Base-by-base conservation (phyloP, 2,797 vertebrate species). In the Chelmon rostratus region DNA sequence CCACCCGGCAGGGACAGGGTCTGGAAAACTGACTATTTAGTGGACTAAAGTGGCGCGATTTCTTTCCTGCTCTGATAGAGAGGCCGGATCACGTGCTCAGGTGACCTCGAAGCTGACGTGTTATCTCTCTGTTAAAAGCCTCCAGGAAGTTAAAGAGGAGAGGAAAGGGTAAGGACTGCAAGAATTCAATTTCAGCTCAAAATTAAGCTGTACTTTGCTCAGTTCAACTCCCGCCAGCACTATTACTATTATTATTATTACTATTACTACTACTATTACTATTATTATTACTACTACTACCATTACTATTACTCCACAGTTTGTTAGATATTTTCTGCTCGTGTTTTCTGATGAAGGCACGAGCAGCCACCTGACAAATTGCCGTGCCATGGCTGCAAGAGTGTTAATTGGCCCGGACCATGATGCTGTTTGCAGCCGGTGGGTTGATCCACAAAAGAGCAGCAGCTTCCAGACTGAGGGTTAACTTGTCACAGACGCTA, bases 241-340 rank as follows among this genome's bases (percentile, higher is more conserved):
- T 88, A 88, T 63, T 80, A 89, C 62, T 81, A 83, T 42, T 84
- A 89, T 40, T 92, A 86, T 5, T 87, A 92, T 0, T 92, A 93
- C 0, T 93, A 88, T 8, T 84, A 92, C 4, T 90, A 89, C 8
- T 92, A 91, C 1, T 90, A 89, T 0, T 91, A 91, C 25, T 91
- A 92, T 2, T 90, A 93, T 8, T 87, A 89, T 16, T 85, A 85
- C 13, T 86, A 92, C 25, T 89, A 92, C 25, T 91, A 87, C n/a
- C 37, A 83, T 53, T 81, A 82, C 53, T 90, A 81, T 77, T 88
- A 82, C 70, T 80, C 65, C 33, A 23, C 52, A 38, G 19, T 59
- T 77, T 61, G 35, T 11, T 86, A 79, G 71, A 66, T 68, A 13
- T 54, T 50, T 58, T 42, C 37, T 49, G 2, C 37, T 59, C 35